phyloP scores from a whole-genome alignment of 2,888 invertebrate genomes.

The Rhamphomyia laevipes region DNA sequence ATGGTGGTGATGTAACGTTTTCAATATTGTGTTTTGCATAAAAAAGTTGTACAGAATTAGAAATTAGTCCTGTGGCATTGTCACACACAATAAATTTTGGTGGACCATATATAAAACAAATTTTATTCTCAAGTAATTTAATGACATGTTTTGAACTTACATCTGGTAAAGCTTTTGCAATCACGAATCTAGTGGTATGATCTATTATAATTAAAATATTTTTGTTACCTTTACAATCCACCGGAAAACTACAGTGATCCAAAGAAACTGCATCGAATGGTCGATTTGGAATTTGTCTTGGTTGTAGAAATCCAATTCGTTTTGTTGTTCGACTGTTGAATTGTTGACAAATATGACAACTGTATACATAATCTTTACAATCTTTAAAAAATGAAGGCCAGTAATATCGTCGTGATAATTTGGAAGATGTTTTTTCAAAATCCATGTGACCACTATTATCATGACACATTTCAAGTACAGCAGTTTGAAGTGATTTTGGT shows the following conservation, averaged over 20 bases:
- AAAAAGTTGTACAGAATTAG: neutral
- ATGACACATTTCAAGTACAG: conserved; percentile 4
- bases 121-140: neutral
- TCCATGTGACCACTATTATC: conserved; percentile 7
- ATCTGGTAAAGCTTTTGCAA: conserved; percentile 2
- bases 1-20: conserved; percentile 3
- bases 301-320: conserved; percentile 4
- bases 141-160: neutral
- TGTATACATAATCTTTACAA: conserved; percentile 3
- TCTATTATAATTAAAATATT: conserved; percentile 3
- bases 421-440: conserved; percentile 5
- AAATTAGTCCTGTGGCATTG: conserved; percentile 2
- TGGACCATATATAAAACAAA: neutral
- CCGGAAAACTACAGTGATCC: conserved; percentile 5
- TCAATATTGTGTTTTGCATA: neutral
- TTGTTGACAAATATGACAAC: conserved; percentile 1
- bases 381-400: conserved; percentile 1
- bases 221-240: conserved; percentile 1
- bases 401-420: conserved; percentile 4
- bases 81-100: conserved; percentile 3
- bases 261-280: conserved; percentile 7
- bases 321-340: conserved; percentile 5
- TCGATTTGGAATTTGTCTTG: conserved; percentile 2
- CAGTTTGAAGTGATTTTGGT: neutral
- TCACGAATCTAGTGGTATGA: conserved; percentile 4